These are phyloP conservation scores for Antitype chi DNA, from an alignment of 2,888 invertebrate species.

Conservation along the genomic window DNA sequence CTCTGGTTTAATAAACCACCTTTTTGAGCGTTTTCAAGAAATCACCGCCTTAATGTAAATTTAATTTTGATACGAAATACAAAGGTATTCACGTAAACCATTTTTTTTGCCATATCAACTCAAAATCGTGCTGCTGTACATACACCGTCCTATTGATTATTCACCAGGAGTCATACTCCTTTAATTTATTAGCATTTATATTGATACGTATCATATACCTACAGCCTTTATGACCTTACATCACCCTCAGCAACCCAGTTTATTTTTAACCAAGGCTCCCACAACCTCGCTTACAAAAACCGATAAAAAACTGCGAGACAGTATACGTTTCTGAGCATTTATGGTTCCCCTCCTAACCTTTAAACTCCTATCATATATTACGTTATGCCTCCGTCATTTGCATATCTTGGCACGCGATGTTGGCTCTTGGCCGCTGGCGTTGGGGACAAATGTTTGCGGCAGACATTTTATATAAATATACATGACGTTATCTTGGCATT, in stretches of 20 bases:
- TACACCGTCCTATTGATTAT: background rate
- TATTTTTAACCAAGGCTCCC: conserved; percentile 44
- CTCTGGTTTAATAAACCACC: too few species aligned
- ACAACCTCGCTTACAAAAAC: conserved; percentile 28
- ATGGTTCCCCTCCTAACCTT: conserved; percentile 67
- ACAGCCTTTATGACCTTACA: background rate
- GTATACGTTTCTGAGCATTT: conserved; percentile 15
- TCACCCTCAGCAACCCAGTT: background rate
- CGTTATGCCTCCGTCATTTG: conserved; percentile 64
- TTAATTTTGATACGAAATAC: too few species aligned
- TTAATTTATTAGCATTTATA: background rate
- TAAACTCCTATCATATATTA: conserved; percentile 62
- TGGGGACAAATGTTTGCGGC: conserved; percentile 58
- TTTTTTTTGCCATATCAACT: too few species aligned
- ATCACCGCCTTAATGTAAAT: too few species aligned
- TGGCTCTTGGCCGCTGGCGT: conserved; percentile 49
- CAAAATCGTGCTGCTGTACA: background rate
- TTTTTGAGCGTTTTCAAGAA: too few species aligned
- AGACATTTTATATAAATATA: conserved; percentile 29
- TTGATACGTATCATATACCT: background rate
- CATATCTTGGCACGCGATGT: conserved; percentile 73
- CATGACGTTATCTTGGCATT: conserved; percentile 18
- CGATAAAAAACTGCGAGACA: conserved; percentile 38
- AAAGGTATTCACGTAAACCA: too few species aligned
- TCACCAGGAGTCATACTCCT: background rate